These are phyloP conservation scores for Pheosia gnoma DNA, from an alignment of 2,888 invertebrate genomes.

Conservation along the genomic window DNA sequence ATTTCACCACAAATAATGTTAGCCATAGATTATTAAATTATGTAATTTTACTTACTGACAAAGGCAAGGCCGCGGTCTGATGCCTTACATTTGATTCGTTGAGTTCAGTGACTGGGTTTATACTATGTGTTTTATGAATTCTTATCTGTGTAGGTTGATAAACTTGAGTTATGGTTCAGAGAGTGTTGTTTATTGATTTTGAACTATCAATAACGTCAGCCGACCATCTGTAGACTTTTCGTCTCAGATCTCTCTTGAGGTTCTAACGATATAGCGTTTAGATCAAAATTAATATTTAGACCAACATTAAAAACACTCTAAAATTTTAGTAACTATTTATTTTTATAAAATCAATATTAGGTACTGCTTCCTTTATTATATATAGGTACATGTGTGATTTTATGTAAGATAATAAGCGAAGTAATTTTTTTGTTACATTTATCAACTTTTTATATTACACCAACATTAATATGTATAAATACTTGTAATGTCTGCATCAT, in stretches of 20 bases:
- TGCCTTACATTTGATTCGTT: slow-evolving; percentile 50
- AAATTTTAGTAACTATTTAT: too few relatives aligned
- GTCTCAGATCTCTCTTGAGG: too few relatives aligned
- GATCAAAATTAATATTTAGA: neutral
- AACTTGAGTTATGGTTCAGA: neutral
- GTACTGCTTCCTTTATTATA: too few relatives aligned
- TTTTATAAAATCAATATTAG: too few relatives aligned
- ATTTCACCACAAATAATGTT: slow-evolving; percentile 83
- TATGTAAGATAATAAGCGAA: too few relatives aligned
- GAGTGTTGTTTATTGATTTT: neutral
- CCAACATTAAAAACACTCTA: too few relatives aligned
- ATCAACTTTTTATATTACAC: too few relatives aligned
- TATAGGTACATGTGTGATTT: too few relatives aligned
- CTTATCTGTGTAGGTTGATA: slow-evolving; percentile 7
- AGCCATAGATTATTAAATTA: slow-evolving; percentile 74
- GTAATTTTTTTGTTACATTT: too few relatives aligned
- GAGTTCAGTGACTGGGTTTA: slow-evolving; percentile 46
- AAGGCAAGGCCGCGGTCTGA: slow-evolving; percentile 63
- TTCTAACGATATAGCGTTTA: neutral
- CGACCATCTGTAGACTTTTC: neutral
- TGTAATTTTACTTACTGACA: slow-evolving; percentile 75
- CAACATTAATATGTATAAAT: too few relatives aligned
- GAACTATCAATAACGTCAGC: neutral
- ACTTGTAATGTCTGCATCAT: too few relatives aligned
- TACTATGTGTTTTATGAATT: slow-evolving; percentile 17